phyloP scores from a whole-genome alignment of 1,140 invertebrate genomes.

The Hylaeus anthracinus region DNA sequence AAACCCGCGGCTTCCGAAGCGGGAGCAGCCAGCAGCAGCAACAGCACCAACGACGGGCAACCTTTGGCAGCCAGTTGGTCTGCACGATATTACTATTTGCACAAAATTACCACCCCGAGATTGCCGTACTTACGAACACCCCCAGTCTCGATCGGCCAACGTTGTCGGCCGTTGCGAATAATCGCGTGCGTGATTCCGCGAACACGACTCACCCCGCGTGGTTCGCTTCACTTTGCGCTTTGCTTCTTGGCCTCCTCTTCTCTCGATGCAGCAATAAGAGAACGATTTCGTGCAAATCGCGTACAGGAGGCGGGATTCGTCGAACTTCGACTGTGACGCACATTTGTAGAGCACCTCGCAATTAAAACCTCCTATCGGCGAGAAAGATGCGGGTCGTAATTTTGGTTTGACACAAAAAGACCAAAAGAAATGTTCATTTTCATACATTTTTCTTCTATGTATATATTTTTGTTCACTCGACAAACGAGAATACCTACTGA shows the following conservation, averaged over 20 bases:
- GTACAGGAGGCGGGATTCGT: too few relatives aligned
- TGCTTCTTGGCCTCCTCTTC: background rate
- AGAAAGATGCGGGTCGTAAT: too few relatives aligned
- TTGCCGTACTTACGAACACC: slow-evolving; percentile 70
- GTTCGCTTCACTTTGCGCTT: background rate
- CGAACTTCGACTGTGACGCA: too few relatives aligned
- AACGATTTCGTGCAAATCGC: too few relatives aligned
- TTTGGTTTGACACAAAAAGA: too few relatives aligned
- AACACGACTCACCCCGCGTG: slow-evolving; percentile 22
- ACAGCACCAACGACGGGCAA: slow-evolving; percentile 36
- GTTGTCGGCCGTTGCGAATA: slow-evolving; percentile 49
- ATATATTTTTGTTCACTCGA: too few relatives aligned
- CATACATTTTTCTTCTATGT: too few relatives aligned
- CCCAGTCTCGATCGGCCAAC: slow-evolving; percentile 62
- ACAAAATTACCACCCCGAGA: slow-evolving; percentile 73
- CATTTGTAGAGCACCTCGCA: too few relatives aligned
- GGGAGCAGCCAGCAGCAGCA: slow-evolving; percentile 24
- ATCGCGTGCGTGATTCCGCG: slow-evolving; percentile 60
- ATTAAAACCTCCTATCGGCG: too few relatives aligned
- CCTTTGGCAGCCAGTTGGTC: slow-evolving; percentile 66
- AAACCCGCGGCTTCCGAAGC: background rate
- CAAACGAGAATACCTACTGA: background rate
- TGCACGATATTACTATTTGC: slow-evolving; percentile 77
- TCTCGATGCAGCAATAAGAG: too few relatives aligned
- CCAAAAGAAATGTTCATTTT: too few relatives aligned